Percentiles rank a stretch among this genome's conserved stretches.
Conservation (phyloP, 2,888 invertebrate genomes). For the Scelioninae gen. 1 region DNA sequence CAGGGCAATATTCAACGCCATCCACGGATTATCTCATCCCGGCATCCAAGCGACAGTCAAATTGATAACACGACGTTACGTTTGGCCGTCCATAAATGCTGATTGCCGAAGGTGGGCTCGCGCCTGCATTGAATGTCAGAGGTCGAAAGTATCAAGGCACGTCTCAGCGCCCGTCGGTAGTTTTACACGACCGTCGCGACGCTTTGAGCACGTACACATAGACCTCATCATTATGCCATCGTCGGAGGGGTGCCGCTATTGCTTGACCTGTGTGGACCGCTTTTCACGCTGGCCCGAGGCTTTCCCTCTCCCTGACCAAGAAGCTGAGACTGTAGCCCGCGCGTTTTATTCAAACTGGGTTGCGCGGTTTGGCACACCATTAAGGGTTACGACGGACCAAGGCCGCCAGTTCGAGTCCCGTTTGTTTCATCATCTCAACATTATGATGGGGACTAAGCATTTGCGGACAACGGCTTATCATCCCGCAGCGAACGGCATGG, state of each 20-base stretch:
- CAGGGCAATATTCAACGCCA: neutral
- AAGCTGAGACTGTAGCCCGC: slow-evolving; percentile 70
- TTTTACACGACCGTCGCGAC: neutral
- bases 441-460: slow-evolving; percentile 15
- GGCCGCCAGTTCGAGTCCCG: slow-evolving; percentile 73
- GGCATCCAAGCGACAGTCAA: neutral
- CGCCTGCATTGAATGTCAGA: neutral
- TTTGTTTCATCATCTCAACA: neutral
- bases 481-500: slow-evolving; percentile 63
- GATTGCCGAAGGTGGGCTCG: slow-evolving; percentile 5
- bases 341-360: slow-evolving; percentile 67
- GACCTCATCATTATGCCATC: slow-evolving; percentile 74
- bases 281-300: slow-evolving; percentile 73
- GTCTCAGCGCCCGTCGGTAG: neutral
- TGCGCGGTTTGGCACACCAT: slow-evolving; percentile 67
- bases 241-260: slow-evolving; percentile 72
- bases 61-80: slow-evolving; percentile 1
- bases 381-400: slow-evolving; percentile 73
- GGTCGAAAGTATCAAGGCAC: neutral
- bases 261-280: slow-evolving; percentile 78
- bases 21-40: slow-evolving; percentile 6
- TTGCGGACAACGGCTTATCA: slow-evolving; percentile 55
- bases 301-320: slow-evolving; percentile 24
- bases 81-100: slow-evolving; percentile 1
- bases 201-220: neutral